phyloP scores from a whole-genome alignment of 2,113 vertebrate species.

The Promerops cafer region DNA sequence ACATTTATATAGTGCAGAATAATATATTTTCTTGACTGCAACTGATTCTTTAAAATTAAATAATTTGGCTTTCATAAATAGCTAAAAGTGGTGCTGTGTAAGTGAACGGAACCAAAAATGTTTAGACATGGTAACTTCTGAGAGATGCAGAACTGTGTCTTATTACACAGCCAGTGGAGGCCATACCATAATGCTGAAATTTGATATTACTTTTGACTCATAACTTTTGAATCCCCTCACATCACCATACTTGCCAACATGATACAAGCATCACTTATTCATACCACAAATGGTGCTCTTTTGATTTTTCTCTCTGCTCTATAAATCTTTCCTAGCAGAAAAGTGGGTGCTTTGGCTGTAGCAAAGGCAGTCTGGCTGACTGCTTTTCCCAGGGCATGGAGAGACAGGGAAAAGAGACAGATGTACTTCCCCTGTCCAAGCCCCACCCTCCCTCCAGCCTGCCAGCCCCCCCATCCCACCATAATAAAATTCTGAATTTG shows the following conservation, averaged over 20 bases:
- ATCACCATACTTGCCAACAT: neutral
- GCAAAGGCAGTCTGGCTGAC: neutral
- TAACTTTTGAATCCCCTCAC: neutral
- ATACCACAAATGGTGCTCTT: neutral
- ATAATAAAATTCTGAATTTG: neutral
- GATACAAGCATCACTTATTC: neutral
- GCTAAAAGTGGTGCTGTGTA: neutral
- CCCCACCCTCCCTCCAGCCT: no score
- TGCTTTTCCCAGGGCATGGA: neutral
- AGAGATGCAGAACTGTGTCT: neutral
- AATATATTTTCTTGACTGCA: neutral
- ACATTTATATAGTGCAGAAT: neutral
- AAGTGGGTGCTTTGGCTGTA: neutral
- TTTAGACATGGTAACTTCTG: neutral
- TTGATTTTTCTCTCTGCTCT: neutral
- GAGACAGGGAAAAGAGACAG: neutral
- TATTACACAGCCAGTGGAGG: accelerated
- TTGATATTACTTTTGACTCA: neutral
- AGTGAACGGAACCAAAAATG: neutral
- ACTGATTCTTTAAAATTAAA: neutral
- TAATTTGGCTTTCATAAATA: neutral
- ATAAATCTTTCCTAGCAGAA: neutral
- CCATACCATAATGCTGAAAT: accelerated
- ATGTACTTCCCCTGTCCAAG: neutral
- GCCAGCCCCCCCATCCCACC: neutral